A percentile compares a stretch with the other conserved stretches of the same genome.
Conservation (phyloP, 2,888 invertebrate genomes). For the Hartigia nigra region DNA sequence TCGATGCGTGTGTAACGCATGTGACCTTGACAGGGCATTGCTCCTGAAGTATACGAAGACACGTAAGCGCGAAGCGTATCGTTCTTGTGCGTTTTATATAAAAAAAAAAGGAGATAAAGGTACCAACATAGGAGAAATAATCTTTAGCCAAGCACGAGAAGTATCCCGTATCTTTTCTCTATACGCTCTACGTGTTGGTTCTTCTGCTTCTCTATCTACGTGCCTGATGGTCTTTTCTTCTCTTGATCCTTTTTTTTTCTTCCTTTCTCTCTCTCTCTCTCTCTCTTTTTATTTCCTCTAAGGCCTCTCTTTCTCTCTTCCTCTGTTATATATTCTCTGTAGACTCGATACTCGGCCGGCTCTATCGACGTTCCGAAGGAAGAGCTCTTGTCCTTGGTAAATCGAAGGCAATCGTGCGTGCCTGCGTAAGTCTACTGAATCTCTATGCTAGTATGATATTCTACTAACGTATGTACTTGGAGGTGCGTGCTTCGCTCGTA, state of each 20-base stretch:
- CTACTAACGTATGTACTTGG: background rate
- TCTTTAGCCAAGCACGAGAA: background rate
- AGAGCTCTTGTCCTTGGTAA: background rate
- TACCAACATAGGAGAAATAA: background rate
- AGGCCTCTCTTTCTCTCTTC: no score
- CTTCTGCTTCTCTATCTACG: slow-evolving; percentile 11
- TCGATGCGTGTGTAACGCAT: slow-evolving; percentile 12
- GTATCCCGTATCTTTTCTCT: background rate
- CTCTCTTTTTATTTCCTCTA: background rate
- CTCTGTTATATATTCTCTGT: background rate
- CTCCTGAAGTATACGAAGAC: slow-evolving; percentile 14
- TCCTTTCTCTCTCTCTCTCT: no score
- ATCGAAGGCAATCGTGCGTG: background rate
- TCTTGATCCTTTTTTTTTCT: slow-evolving; percentile 28
- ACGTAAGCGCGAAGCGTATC: background rate
- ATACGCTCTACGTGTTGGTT: background rate
- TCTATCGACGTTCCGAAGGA: background rate
- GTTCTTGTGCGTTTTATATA: background rate
- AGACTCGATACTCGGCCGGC: background rate
- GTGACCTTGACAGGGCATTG: slow-evolving; percentile 42
- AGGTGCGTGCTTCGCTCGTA: background rate
- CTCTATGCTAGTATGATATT: background rate
- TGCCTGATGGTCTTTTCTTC: slow-evolving; percentile 12
- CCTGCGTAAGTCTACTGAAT: background rate
- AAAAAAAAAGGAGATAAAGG: background rate